A percentile compares a stretch with the other conserved stretches of the same genome.
Evolutionary conservation across 2,113 vertebrate species (phyloP).

Genomic region (Thalassarche chlororhynchos): DNA sequence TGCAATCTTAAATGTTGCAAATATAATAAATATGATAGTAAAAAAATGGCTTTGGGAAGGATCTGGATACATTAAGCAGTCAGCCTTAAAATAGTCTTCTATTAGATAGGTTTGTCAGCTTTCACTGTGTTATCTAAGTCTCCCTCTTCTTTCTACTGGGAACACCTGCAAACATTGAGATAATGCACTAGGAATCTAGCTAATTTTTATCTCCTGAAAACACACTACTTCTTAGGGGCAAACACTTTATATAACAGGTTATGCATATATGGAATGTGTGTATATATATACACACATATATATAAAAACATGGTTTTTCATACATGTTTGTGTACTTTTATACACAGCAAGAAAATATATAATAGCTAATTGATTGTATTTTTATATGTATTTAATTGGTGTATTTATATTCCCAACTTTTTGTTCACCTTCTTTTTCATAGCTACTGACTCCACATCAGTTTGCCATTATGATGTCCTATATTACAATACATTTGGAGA

Average conservation of each 20-base stretch:
- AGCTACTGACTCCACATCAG: not conserved
- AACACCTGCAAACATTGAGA: not conserved
- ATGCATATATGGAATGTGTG: not conserved
- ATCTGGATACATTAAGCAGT: not conserved
- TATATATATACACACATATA: not conserved
- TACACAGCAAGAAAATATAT: not conserved
- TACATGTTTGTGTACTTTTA: not conserved
- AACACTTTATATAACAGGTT: not conserved
- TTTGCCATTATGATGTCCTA: not conserved
- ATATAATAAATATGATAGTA: not conserved
- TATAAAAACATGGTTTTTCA: fast-evolving
- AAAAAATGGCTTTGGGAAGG: not conserved
- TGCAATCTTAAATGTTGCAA: not conserved
- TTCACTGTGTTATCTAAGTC: not conserved
- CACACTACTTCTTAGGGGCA: not conserved
- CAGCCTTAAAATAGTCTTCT: not conserved
- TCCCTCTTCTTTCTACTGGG: not conserved
- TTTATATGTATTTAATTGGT: not conserved
- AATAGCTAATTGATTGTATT: not conserved
- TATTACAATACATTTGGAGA: not conserved
- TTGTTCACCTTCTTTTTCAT: not conserved
- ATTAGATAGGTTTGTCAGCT: not conserved
- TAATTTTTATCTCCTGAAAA: slow-evolving; percentile 16
- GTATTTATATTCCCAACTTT: not conserved
- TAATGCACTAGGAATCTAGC: not conserved